Conservation (phyloP, 2,113 vertebrate species). For the Spea bombifrons region DNA sequence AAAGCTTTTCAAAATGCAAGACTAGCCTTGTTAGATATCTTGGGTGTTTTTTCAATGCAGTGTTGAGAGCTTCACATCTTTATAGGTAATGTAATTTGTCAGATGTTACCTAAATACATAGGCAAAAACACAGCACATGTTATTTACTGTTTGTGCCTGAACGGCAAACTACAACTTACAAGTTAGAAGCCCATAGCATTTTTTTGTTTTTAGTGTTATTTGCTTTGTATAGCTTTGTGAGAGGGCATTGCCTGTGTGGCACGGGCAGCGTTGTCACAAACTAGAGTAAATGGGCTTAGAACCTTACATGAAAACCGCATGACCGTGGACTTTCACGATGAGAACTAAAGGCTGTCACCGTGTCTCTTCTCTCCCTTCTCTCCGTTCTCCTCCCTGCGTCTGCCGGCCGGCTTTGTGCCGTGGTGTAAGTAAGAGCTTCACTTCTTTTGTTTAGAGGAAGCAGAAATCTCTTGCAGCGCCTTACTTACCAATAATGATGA, state of each 20-base stretch:
- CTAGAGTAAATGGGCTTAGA: not conserved
- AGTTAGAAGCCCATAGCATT: too few relatives aligned
- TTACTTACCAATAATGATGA: slow-evolving; percentile 35
- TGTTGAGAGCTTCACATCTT: too few relatives aligned
- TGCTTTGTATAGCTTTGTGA: too few relatives aligned
- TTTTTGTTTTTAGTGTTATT: too few relatives aligned
- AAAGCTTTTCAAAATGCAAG: too few relatives aligned
- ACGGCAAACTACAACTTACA: too few relatives aligned
- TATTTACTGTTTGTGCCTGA: too few relatives aligned
- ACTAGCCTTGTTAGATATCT: too few relatives aligned
- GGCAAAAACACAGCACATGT: too few relatives aligned
- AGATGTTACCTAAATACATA: too few relatives aligned
- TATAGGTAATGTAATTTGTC: too few relatives aligned
- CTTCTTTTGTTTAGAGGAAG: slow-evolving; percentile 22
- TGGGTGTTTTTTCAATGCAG: too few relatives aligned
- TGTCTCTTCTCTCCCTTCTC: slow-evolving; percentile 43
- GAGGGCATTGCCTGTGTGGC: not conserved
- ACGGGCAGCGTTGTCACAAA: not conserved
- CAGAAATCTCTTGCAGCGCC: slow-evolving; percentile 10
- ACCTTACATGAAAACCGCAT: not conserved
- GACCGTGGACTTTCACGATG: slow-evolving; percentile 14
- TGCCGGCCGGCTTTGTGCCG: slow-evolving; percentile 29
- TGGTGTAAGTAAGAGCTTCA: slow-evolving; percentile 53
- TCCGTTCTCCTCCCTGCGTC: not conserved
- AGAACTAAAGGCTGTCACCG: slow-evolving; percentile 38